Conservation (phyloP, 2,113 vertebrate genomes). For the Vanacampus margaritifer region DNA sequence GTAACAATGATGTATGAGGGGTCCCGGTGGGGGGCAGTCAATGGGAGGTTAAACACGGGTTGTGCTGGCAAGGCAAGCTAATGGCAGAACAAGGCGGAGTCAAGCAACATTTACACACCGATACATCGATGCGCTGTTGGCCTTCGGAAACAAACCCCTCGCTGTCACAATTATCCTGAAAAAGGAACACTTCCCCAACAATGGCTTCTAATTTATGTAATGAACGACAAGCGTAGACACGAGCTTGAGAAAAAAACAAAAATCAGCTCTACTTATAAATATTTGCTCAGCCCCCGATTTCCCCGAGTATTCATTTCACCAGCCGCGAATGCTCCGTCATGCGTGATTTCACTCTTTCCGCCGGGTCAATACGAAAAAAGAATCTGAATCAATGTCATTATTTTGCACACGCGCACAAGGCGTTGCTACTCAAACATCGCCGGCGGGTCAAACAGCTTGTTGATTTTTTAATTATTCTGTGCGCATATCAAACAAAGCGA, state of each 20-base stretch:
- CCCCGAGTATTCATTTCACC: constrained; percentile 2
- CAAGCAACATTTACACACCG: constrained; percentile 28
- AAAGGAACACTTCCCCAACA: neutral
- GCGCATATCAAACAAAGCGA: neutral
- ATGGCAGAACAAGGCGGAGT: constrained; percentile 1
- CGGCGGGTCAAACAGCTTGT: neutral
- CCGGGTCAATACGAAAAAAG: constrained; percentile 22
- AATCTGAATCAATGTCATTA: constrained; percentile 29
- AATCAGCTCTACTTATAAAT: constrained; percentile 14
- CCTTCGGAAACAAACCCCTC: neutral
- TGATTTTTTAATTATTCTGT: constrained; percentile 2
- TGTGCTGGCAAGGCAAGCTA: constrained; percentile 16
- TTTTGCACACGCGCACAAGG: constrained; percentile 27
- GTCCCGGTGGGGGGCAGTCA: neutral
- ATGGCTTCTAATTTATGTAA: constrained; percentile 16
- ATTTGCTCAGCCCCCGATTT: constrained; percentile 24
- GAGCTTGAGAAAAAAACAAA: neutral
- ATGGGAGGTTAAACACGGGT: constrained; percentile 30
- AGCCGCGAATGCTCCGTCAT: constrained; percentile 14
- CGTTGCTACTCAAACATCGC: constrained; percentile 41
- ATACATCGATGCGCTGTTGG: constrained; percentile 15
- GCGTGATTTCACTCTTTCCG: constrained; percentile 30
- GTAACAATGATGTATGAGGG: constrained; percentile 8
- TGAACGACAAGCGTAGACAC: constrained; percentile 4
- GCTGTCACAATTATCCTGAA: constrained; percentile 12